Conservation (phyloP, 1,140 invertebrate species). For the Pseudomyrmex gracilis region DNA sequence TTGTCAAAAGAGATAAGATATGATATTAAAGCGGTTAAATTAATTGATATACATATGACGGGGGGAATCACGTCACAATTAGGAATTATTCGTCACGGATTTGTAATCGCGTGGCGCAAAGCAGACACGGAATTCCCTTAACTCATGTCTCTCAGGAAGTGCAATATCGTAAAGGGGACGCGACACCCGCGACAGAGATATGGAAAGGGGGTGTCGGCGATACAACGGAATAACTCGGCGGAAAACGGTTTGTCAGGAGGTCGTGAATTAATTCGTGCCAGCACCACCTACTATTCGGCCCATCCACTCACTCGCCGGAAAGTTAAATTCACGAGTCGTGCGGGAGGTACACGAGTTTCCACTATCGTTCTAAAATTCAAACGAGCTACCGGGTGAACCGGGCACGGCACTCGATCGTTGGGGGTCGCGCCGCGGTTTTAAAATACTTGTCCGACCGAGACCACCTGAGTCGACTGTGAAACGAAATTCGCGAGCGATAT, state of each 20-base stretch:
- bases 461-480: slow-evolving; percentile 53
- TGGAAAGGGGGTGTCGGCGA: neutral
- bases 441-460: slow-evolving; percentile 61
- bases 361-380: slow-evolving; percentile 78
- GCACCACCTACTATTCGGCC: slow-evolving; percentile 35
- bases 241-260: slow-evolving; percentile 72
- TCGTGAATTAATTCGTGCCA: slow-evolving; percentile 75
- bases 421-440: slow-evolving; percentile 67
- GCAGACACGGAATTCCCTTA: neutral
- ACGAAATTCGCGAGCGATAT: slow-evolving; percentile 55
- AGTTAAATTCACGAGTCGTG: slow-evolving; percentile 74
- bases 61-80: neutral
- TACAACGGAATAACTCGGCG: slow-evolving; percentile 6
- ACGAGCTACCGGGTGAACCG: slow-evolving; percentile 66
- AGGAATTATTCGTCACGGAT: neutral
- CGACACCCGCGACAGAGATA: slow-evolving; percentile 2
- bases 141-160: neutral
- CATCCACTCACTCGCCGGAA: slow-evolving; percentile 57
- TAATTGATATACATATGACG: neutral
- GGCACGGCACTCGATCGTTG: slow-evolving; percentile 64
- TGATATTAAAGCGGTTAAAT: neutral
- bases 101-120: neutral
- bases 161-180: neutral
- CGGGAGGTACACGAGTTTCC: slow-evolving; percentile 75
- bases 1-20: neutral